Base-by-base conservation (phyloP, 1,140 invertebrate genomes). In the Manduca sexta region DNA sequence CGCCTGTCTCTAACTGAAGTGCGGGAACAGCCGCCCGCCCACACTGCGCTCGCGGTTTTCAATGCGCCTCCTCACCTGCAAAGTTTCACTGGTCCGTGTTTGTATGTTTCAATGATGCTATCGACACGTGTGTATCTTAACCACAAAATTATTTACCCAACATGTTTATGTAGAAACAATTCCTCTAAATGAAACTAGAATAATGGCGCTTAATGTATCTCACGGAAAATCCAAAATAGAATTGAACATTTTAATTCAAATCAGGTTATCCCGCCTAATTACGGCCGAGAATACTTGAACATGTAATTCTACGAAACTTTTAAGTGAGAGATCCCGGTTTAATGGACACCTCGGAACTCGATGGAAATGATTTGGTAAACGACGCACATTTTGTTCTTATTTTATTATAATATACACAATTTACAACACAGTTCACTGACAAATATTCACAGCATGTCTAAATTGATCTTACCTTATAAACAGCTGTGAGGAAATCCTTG, bases 1-100 rank as follows among this genome's bases (percentile, higher is more conserved):
- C 45, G 79, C 81, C 79, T 61, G 68, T 60, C 71, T 81, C 68
- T 76, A 50, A 84, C 81, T 84, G 79, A 80, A 51, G 48, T 56
- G 55, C n/a, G 45, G 16, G 55, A 13, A 15, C 52, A 57, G 59
- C 60, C 64, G 64, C 60, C 67, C 73, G 76, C 78, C 79, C 73
- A 77, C 76, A 58, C 63, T 41, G 41, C 45, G 56, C 62, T 60
- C 56, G 26, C 47, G 49, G 60, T 49, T 63, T 45, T 17, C n/a
- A 41, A 41, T 15, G 34, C 59, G 45, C 54, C 44, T 43, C 44
- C 65, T 74, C 66, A 84, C 78, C 78, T 80, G 76, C 54, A 75
- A 71, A 55, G 63, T 72, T 75, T 73, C 64, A 73, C 59, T 53
- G 53, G 58, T 61, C 59, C 52, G 26, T 50, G 46, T 49, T 49